These are phyloP conservation scores for Leptatherina wallacei DNA, from an alignment of 2,797 vertebrate species.

Conservation along the genomic window DNA sequence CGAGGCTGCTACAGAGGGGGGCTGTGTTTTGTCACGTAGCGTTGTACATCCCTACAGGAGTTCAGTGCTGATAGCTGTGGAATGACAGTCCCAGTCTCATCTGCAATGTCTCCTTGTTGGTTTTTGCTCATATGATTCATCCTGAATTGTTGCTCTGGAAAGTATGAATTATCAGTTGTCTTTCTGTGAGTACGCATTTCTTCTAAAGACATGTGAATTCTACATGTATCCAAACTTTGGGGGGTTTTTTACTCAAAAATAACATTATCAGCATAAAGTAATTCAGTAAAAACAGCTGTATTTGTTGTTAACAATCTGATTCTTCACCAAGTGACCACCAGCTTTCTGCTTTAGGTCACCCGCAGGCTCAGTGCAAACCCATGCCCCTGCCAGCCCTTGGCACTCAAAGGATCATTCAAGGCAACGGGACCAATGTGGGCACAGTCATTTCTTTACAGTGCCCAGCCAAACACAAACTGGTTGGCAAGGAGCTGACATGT, in stretches of 20 bases:
- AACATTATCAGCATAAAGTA: slow-evolving; percentile 4
- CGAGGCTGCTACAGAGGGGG: slow-evolving; percentile 10
- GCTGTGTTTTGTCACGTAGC: slow-evolving; percentile 38
- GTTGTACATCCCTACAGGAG: slow-evolving; percentile 31
- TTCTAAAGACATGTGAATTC: slow-evolving; percentile 34
- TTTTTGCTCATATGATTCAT: slow-evolving; percentile 18
- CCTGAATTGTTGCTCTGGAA: slow-evolving; percentile 17
- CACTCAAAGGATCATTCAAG: slow-evolving; percentile 82
- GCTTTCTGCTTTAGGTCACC: slow-evolving; percentile 42
- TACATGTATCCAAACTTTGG: slow-evolving; percentile 15
- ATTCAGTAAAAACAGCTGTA: not conserved
- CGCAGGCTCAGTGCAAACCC: slow-evolving; percentile 82
- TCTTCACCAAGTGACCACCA: slow-evolving; percentile 14
- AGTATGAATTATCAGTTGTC: slow-evolving; percentile 17
- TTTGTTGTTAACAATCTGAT: slow-evolving; percentile 1
- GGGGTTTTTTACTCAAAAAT: slow-evolving; percentile 15
- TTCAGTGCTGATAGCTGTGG: slow-evolving; percentile 44
- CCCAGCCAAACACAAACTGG: slow-evolving; percentile 82
- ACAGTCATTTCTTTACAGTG: slow-evolving; percentile 88
- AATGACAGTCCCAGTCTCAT: slow-evolving; percentile 32
- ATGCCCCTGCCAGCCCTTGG: slow-evolving; percentile 82
- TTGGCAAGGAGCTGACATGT: slow-evolving; percentile 81
- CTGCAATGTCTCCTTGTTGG: slow-evolving; percentile 19
- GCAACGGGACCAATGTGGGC: slow-evolving; percentile 88
- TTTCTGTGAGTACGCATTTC: slow-evolving; percentile 23